Evolutionary conservation across 2,888 invertebrate genomes (phyloP), one percentile per base, ranked within the genome.

Genomic region (Rhagophthalmus giganteus): DNA sequence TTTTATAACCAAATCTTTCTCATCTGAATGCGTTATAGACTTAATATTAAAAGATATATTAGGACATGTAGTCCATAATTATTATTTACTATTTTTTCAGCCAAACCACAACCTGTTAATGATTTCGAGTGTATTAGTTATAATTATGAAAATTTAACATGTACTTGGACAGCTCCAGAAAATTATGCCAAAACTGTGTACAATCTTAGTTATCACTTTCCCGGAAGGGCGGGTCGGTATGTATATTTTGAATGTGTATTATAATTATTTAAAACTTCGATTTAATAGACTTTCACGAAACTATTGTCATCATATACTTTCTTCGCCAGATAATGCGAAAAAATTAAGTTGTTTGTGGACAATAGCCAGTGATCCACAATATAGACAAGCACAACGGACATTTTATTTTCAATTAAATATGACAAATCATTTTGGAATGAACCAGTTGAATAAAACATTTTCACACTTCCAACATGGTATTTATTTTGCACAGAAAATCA

Each of bases 71-170:
- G n/a, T n/a, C n/a, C n/a, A n/a, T n/a, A n/a, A n/a, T n/a, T n/a
- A n/a, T n/a, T n/a, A n/a, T n/a, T n/a, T n/a, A n/a, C n/a, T n/a
- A n/a, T n/a, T n/a, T n/a, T 73, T 73, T 34, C 67, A 83, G 83
- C 71, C 27, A 76, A 79, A 42, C 91, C 91, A 1, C 69, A 76
- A 50, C 72, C 78, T 59, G 85, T 90, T 1, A 72, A 75, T 5
- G 83, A 89, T 69, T 90, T 93, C 64, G 75, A 75, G 14, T 94
- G 93, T 67, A 74, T 84, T 35, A 86, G 89, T 7, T 76, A 80
- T 57, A 88, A 92, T 69, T 86, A 87, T 75, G 81, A 86, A 40
- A 81, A 81, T 61, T 74, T 93, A 59, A 85, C 81, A 8, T 94
- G 93, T 68, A 79, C 82, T 1, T 93, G 91, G 86, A 81, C 79